Conservation (phyloP, 2,797 vertebrate genomes). For the Clarias platycephalus region DNA sequence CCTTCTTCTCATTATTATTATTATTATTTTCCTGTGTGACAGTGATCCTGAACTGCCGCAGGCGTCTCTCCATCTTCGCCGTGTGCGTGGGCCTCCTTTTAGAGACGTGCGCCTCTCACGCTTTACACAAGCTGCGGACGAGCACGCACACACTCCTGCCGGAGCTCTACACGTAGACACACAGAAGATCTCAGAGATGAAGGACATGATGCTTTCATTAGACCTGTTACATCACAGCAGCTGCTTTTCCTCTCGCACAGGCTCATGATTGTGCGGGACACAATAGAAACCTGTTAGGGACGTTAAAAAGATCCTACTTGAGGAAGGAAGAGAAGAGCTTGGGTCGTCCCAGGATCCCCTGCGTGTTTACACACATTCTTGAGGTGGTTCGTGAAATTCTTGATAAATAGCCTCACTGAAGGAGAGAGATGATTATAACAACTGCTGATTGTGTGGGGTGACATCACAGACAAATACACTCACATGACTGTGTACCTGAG, state of each 20-base stretch:
- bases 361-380: conserved; percentile 50
- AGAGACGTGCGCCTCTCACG: conserved; percentile 76
- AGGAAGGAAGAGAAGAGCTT: background rate
- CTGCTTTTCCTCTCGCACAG: background rate
- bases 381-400: conserved; percentile 41
- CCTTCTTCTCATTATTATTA: background rate
- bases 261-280: background rate
- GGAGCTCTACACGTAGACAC: conserved; percentile 44
- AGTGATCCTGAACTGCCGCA: conserved; percentile 89
- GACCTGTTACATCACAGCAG: background rate
- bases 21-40: conserved; percentile 1
- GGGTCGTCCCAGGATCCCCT: background rate
- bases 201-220: background rate
- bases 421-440: background rate
- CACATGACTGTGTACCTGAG: background rate
- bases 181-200: background rate
- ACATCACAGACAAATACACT: background rate
- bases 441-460: background rate
- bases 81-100: conserved; percentile 81
- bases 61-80: conserved; percentile 77
- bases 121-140: conserved; percentile 73
- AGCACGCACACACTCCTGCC: conserved; percentile 63
- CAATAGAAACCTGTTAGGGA: too few species aligned
- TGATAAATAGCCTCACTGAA: conserved; percentile 12
- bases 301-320: background rate